Conservation (phyloP, 2,113 vertebrate genomes). For the Lanius ludovicianus region DNA sequence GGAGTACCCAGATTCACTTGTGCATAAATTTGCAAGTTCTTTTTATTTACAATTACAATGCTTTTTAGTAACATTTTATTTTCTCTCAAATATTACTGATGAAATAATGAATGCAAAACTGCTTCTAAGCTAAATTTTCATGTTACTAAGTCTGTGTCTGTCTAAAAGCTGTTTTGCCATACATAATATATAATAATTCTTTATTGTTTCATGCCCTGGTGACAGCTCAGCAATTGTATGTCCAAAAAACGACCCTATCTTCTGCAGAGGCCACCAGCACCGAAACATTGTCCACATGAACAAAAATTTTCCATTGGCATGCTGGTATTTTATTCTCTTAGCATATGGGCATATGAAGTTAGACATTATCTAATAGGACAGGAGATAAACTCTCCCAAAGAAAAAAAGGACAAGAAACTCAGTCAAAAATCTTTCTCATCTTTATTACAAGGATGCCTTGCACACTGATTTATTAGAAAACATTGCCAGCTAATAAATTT, state of each 20-base stretch:
- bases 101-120: background rate
- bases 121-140: background rate
- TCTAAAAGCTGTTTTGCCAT: background rate
- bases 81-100: background rate
- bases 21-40: background rate
- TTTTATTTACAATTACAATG: background rate
- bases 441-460: background rate
- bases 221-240: background rate
- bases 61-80: background rate
- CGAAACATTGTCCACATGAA: background rate
- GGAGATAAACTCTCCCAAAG: background rate
- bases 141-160: background rate
- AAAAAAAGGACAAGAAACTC: background rate
- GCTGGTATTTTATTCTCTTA: background rate
- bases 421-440: background rate
- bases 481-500: constrained; percentile 31
- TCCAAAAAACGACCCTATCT: background rate
- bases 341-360: background rate
- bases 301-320: background rate
- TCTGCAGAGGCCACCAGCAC: background rate
- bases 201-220: background rate
- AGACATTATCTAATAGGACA: background rate
- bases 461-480: background rate
- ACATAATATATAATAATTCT: background rate
- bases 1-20: background rate